Conservation (phyloP, 2,113 vertebrate species). For the Setophaga kirtlandii region DNA sequence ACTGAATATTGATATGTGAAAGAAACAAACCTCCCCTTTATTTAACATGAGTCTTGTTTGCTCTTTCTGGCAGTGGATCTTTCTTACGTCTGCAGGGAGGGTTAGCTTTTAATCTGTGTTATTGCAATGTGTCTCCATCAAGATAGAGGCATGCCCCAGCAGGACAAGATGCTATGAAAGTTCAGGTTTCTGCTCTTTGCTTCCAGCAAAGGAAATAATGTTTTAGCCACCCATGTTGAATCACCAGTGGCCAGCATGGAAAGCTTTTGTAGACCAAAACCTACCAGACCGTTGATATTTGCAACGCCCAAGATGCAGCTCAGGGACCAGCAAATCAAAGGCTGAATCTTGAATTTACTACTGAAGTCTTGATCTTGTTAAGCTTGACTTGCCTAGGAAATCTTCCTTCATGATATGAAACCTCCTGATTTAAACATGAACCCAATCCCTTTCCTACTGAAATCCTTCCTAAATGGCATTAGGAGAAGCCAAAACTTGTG, state of each 20-base stretch:
- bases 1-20: background rate
- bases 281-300: background rate
- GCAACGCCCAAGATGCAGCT: background rate
- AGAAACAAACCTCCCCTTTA: background rate
- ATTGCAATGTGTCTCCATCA: conserved; percentile 14
- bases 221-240: conserved; percentile 51
- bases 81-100: conserved; percentile 24
- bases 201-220: conserved; percentile 47
- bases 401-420: background rate
- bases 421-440: background rate
- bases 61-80: conserved; percentile 1
- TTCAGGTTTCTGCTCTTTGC: conserved; percentile 6
- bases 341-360: background rate
- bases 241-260: background rate
- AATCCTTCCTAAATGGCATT: background rate
- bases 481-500: background rate
- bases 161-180: conserved; percentile 33
- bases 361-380: background rate
- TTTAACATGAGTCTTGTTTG: background rate
- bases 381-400: background rate
- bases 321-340: background rate
- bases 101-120: conserved; percentile 33
- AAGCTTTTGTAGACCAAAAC: background rate
- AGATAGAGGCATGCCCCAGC: conserved; percentile 28
- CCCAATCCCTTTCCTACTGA: background rate